Percentiles rank a stretch among this genome's conserved stretches.
Conservation (phyloP, 2,113 vertebrate genomes). For the Aplodontia rufa region DNA sequence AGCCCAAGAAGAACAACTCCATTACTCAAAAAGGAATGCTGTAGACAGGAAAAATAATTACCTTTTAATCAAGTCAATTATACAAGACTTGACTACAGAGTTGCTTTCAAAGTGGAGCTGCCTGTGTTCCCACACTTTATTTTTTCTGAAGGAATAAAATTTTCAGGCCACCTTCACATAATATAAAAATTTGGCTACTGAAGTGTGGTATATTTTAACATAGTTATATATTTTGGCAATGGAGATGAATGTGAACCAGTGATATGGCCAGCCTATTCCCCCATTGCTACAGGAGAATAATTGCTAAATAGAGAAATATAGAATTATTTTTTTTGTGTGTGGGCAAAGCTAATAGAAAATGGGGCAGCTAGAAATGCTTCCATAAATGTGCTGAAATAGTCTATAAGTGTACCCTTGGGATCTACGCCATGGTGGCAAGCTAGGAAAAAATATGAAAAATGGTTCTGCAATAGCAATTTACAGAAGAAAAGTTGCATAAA, state of each 20-base stretch:
- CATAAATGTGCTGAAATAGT: neutral
- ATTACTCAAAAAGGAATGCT: neutral
- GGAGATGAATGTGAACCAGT: neutral
- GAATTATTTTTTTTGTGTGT: neutral
- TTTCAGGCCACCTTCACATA: neutral
- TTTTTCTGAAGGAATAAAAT: neutral
- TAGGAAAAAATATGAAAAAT: neutral
- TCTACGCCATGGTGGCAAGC: neutral
- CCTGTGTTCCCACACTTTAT: neutral
- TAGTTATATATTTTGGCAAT: neutral
- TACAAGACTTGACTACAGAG: neutral
- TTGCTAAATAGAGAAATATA: neutral
- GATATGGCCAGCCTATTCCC: neutral
- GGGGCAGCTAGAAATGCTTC: neutral
- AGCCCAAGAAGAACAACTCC: neutral
- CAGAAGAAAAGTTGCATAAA: neutral
- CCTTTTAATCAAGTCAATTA: neutral
- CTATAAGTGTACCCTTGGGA: neutral
- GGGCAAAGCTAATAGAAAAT: neutral
- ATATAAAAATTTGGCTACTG: neutral
- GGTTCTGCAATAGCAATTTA: neutral
- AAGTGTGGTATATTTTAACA: neutral
- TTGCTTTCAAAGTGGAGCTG: neutral
- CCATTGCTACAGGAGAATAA: neutral
- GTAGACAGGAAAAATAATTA: neutral